Evolutionary conservation across 2,113 vertebrate species (phyloP).

Genomic region (Atrichornis clamosus): DNA sequence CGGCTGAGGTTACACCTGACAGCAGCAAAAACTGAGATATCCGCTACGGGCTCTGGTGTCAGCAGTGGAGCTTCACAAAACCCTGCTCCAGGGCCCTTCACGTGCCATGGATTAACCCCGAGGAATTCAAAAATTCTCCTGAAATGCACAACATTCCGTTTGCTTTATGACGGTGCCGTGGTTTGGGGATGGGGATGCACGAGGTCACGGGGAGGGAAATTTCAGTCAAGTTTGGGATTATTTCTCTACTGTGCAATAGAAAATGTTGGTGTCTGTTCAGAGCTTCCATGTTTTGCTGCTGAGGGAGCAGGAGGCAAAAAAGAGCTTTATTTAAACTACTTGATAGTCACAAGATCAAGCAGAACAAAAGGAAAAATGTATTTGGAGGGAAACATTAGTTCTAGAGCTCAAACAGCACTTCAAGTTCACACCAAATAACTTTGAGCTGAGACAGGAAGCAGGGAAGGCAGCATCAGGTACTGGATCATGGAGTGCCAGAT

Average conservation of each 20-base stretch:
- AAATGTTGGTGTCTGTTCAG: not conserved
- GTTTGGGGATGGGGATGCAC: not conserved
- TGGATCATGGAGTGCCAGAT: not conserved
- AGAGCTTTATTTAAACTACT: not conserved
- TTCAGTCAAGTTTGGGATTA: not conserved
- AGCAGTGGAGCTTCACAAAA: not conserved
- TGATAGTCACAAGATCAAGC: not conserved
- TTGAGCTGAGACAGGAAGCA: not conserved
- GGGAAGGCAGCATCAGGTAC: not conserved
- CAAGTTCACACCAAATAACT: not conserved
- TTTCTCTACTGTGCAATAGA: not conserved
- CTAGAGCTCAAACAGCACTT: not conserved
- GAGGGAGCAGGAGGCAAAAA: not conserved
- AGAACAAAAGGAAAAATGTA: not conserved
- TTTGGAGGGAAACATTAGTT: not conserved
- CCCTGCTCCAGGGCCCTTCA: not conserved
- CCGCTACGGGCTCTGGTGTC: accelerated
- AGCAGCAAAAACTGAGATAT: not conserved
- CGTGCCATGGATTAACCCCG: not conserved
- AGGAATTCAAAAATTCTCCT: not conserved
- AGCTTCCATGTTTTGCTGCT: accelerated
- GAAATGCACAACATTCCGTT: not conserved
- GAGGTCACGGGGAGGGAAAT: not conserved
- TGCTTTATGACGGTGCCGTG: not conserved
- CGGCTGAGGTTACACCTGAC: not conserved